phyloP scores from a whole-genome alignment of 2,797 vertebrate genomes.

The Dendrocincla fuliginosa region DNA sequence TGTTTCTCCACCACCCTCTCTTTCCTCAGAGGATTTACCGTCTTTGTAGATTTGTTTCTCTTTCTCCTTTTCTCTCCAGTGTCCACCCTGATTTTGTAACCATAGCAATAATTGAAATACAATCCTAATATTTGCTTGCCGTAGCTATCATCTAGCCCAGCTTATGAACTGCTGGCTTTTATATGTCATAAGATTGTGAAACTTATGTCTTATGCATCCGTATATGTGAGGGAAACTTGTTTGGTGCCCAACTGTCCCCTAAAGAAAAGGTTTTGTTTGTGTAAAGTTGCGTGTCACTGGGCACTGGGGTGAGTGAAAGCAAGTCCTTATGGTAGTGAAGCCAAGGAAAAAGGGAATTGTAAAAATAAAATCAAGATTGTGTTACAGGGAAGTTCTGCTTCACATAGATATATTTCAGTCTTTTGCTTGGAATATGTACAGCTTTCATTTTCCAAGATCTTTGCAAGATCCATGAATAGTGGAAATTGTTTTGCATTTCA shows the following conservation, averaged over 20 bases:
- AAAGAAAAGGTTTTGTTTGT: background rate
- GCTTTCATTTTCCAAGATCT: constrained; percentile 65
- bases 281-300: background rate
- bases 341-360: background rate
- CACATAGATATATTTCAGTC: constrained; percentile 20
- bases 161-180: constrained; percentile 47
- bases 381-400: constrained; percentile 56
- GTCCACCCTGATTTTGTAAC: constrained; percentile 75
- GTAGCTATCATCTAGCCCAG: constrained; percentile 51
- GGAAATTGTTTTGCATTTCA: constrained; percentile 49
- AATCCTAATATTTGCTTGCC: constrained; percentile 63
- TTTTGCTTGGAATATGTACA: constrained; percentile 53
- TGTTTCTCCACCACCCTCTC: constrained; percentile 46
- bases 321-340: background rate
- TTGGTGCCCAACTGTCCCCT: background rate
- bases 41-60: constrained; percentile 86
- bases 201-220: background rate
- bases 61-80: constrained; percentile 53
- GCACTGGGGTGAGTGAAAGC: constrained; percentile 15
- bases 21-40: constrained; percentile 80
- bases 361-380: constrained; percentile 1
- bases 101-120: constrained; percentile 72
- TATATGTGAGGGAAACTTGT: background rate
- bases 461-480: constrained; percentile 27
- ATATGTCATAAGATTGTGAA: constrained; percentile 47